Evolutionary conservation across 2,888 invertebrate genomes (phyloP).

Genomic region (Tuberolachnus salignus): DNA sequence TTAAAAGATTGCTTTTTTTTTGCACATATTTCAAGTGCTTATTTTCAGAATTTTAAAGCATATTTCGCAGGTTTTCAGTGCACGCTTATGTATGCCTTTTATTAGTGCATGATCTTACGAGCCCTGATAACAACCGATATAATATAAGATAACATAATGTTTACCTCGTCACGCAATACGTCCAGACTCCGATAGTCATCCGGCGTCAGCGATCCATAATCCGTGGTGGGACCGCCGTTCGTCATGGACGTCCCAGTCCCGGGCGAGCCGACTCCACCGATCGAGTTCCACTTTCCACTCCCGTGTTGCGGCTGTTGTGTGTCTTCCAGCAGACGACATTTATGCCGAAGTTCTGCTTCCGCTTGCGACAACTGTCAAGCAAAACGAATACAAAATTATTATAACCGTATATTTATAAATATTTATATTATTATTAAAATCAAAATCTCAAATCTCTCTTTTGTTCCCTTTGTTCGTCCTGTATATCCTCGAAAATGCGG

Average conservation of each 20-base stretch:
- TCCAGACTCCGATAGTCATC: slow-evolving; percentile 90
- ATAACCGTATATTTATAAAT: background rate
- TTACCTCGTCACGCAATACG: slow-evolving; percentile 81
- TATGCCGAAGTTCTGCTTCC: slow-evolving; percentile 35
- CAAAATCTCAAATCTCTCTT: no score
- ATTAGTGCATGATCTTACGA: no score
- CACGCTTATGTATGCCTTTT: no score
- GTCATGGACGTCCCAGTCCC: slow-evolving; percentile 12
- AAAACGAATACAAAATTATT: background rate
- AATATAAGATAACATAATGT: no score
- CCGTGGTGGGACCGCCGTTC: slow-evolving; percentile 39
- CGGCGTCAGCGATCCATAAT: slow-evolving; percentile 69
- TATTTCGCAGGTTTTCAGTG: no score
- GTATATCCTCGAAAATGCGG: no score
- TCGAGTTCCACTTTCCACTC: slow-evolving; percentile 29
- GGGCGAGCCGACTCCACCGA: slow-evolving; percentile 35
- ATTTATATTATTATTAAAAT: no score
- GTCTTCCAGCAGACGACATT: slow-evolving; percentile 49
- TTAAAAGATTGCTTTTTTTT: no score
- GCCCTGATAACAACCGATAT: no score
- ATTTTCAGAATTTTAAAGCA: no score
- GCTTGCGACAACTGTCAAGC: slow-evolving; percentile 25
- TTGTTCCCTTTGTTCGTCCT: no score
- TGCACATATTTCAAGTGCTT: no score
- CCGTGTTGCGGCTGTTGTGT: slow-evolving; percentile 16